These are phyloP conservation scores for Eristalinus sepulchralis DNA, from an alignment of 2,888 invertebrate genomes.

Conservation along the genomic window DNA sequence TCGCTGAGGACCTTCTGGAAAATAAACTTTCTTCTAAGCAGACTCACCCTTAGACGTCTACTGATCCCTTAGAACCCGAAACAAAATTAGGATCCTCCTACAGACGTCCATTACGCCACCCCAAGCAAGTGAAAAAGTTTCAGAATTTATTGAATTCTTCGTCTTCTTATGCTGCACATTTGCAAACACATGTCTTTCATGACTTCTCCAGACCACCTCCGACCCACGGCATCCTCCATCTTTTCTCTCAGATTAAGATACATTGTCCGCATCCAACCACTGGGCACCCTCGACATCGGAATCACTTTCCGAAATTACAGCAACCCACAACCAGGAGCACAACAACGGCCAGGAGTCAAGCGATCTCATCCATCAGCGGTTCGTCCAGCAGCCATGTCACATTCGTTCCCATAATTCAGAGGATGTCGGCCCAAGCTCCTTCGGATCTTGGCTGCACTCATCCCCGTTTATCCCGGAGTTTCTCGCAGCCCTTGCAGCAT, in stretches of 20 bases:
- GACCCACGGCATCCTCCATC: neutral
- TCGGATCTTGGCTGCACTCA: conserved; percentile 9
- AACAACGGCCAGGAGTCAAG: conserved; percentile 25
- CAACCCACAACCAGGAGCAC: conserved; percentile 7
- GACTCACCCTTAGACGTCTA: no score
- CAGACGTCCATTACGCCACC: no score
- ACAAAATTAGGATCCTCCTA: no score
- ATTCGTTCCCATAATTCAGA: conserved; percentile 65
- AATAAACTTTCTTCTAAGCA: no score
- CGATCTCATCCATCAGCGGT: conserved; percentile 60
- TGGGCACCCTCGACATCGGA: conserved; percentile 20
- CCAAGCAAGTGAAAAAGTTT: no score
- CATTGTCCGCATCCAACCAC: neutral
- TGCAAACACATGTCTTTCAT: neutral
- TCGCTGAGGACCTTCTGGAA: no score
- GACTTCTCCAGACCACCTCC: neutral
- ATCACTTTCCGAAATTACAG: conserved; percentile 28
- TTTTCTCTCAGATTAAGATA: neutral
- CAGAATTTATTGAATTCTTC: no score
- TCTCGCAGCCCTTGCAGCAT: neutral
- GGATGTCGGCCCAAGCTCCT: conserved; percentile 4
- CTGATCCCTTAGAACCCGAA: no score
- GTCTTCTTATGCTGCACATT: neutral
- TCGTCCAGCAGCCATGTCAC: conserved; percentile 58
- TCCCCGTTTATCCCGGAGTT: conserved; percentile 17